Percentiles rank a stretch among this genome's conserved stretches.
Evolutionary conservation across 2,113 vertebrate genomes (phyloP).

Genomic region (Corvus moneduloides): DNA sequence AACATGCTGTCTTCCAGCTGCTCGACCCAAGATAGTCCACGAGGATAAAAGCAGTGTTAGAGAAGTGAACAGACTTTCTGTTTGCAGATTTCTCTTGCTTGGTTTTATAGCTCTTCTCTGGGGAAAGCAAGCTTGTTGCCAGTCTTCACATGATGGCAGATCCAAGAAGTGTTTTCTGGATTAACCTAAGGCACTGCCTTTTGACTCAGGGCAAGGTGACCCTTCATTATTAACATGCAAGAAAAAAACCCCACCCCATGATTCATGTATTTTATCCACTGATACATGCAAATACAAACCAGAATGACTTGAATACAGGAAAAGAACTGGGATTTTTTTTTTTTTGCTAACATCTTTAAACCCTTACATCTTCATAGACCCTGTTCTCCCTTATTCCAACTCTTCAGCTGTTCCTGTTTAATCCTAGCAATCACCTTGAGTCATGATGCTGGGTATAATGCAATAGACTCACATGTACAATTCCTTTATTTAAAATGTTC

Average conservation of each 20-base stretch:
- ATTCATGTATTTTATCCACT: background rate
- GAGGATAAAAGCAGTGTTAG: background rate
- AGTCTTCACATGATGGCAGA: background rate
- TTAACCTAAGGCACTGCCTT: background rate
- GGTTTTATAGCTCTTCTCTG: background rate
- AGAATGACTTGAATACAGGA: background rate
- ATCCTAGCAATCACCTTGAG: background rate
- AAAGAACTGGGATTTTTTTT: background rate
- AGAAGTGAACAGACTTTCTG: background rate
- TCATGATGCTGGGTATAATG: too few relatives aligned
- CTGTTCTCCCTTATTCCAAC: background rate
- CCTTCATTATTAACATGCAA: background rate
- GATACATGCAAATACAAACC: background rate
- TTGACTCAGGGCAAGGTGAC: background rate
- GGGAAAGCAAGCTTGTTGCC: background rate
- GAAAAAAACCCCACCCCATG: background rate
- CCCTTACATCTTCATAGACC: background rate
- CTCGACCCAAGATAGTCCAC: background rate
- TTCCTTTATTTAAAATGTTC: background rate
- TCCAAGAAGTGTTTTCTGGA: background rate
- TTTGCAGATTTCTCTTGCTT: background rate
- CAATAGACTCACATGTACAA: background rate
- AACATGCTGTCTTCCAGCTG: constrained; percentile 22
- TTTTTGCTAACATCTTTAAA: background rate
- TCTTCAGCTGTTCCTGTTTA: background rate